phyloP scores from a whole-genome alignment of 2,113 vertebrate genomes.

The Oceanodroma tethys region DNA sequence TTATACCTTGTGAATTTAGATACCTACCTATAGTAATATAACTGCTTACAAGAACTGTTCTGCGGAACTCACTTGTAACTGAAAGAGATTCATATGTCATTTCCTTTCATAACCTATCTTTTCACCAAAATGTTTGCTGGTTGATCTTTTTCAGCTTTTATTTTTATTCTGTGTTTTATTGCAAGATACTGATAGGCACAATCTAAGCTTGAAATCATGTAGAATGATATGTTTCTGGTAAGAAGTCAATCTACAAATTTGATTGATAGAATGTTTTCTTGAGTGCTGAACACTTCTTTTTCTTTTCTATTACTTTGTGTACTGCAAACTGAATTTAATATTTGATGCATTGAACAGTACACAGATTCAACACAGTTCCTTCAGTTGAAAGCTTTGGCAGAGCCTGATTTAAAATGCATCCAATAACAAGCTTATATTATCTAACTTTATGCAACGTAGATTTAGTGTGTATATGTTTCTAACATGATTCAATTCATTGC shows the following conservation, averaged over 20 bases:
- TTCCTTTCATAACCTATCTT: neutral
- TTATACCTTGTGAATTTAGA: neutral
- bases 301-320: neutral
- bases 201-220: neutral
- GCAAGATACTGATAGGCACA: neutral
- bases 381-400: neutral
- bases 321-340: neutral
- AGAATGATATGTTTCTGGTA: neutral
- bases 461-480: neutral
- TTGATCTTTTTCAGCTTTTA: neutral
- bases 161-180: neutral
- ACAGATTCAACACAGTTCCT: neutral
- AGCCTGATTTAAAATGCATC: neutral
- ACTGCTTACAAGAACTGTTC: neutral
- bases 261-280: neutral
- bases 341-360: neutral
- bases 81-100: fast-evolving
- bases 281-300: neutral
- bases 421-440: neutral
- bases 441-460: neutral
- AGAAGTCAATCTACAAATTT: neutral
- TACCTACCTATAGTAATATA: neutral
- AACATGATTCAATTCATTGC: neutral
- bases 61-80: neutral
- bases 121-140: neutral